Evolutionary conservation across 2,888 invertebrate species (phyloP), one percentile per base, ranked within the genome.

Genomic region (Calliphora vomitoria): DNA sequence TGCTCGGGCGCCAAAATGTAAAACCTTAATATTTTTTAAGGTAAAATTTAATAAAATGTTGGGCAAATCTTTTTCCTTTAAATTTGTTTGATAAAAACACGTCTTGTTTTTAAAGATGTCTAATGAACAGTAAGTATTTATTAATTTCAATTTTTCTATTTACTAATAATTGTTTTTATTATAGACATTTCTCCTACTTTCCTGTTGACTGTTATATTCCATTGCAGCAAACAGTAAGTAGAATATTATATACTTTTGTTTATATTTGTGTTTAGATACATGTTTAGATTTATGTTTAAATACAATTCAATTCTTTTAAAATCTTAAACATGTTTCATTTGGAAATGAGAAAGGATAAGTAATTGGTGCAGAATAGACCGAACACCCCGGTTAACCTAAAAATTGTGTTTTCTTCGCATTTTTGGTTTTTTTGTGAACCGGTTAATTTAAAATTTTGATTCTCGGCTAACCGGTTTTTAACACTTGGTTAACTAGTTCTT

Each of bases 11-110:
- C 50, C 13, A 50, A 50, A 50, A n/a, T 50, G 50, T 10, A 50
- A 50, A 50, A 15, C 50, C 50, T 53, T 53, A n/a, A 53, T 53
- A 53, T n/a, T n/a, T 53, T 53, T 53, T 53, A 53, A 53, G 50
- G 50, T 53, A n/a, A 53, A 53, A n/a, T 53, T 53, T 41, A 41
- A 41, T 2, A 47, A 53, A 53, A 53, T 53, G 50, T 15, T 50
- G n/a, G 50, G 3, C 50, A 53, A n/a, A n/a, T 53, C 15, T 53
- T 53, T n/a, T n/a, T 15, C n/a, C 4, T 53, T n/a, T 44, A 44
- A 41, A 41, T 3, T 41, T 8, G 0, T 44, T 44, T 11, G 3
- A 44, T 3, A 53, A n/a, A n/a, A 53, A 53, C 50, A 53, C 50
- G n/a, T 53, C 50, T 53, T 53, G 6, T n/a, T n/a, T n/a, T 4